A percentile compares a stretch with the other conserved stretches of the same genome.
Evolutionary conservation across 2,888 invertebrate genomes (phyloP).

Genomic region (Cheilosia vulpina): DNA sequence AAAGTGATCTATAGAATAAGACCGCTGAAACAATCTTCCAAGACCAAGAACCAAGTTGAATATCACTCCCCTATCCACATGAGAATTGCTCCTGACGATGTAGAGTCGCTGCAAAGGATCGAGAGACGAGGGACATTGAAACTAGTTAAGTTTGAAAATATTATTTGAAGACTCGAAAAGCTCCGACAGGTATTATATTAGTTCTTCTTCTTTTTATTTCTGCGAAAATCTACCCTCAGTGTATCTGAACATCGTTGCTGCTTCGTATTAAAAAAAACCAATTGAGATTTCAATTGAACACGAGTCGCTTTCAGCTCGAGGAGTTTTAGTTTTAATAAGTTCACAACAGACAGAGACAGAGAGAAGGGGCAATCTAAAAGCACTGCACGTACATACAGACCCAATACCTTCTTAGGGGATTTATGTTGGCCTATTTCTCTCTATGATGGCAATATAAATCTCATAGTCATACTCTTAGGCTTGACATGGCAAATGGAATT

Average conservation of each 20-base stretch:
- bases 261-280: constrained; percentile 22
- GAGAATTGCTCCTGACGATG: too few relatives aligned
- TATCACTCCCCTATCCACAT: too few relatives aligned
- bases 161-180: too few relatives aligned
- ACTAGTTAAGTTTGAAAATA: too few relatives aligned
- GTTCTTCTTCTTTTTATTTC: neutral
- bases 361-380: constrained; percentile 12
- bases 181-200: too few relatives aligned
- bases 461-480: constrained; percentile 36
- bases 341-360: constrained; percentile 35
- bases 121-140: too few relatives aligned
- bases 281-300: constrained; percentile 24
- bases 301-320: constrained; percentile 24
- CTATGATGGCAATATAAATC: constrained; percentile 28
- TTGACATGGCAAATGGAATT: constrained; percentile 57
- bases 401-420: constrained; percentile 50
- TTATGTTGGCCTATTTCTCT: constrained; percentile 66
- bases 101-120: too few relatives aligned
- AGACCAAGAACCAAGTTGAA: too few relatives aligned
- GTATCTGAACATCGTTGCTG: neutral
- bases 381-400: neutral
- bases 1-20: too few relatives aligned
- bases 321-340: constrained; percentile 43
- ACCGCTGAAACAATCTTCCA: too few relatives aligned
- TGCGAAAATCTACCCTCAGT: neutral